Evolutionary conservation across 2,888 invertebrate species (phyloP).

Genomic region (Dione juno): DNA sequence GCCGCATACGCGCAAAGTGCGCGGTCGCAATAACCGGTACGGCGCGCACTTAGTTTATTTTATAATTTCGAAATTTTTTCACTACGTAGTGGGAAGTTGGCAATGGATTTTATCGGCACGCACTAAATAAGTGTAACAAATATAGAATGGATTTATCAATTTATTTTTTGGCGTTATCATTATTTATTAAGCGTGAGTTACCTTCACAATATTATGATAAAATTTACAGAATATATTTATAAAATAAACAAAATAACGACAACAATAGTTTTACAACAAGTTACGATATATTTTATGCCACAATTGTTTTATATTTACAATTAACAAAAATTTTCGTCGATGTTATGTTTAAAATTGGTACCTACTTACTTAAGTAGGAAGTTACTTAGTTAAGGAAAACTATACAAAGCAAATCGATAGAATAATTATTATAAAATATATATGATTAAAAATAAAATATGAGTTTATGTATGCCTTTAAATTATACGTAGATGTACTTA

Average conservation of each 20-base stretch:
- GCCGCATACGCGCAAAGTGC: constrained; percentile 55
- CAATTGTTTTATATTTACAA: neutral
- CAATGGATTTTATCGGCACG: constrained; percentile 18
- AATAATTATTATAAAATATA: too few species aligned
- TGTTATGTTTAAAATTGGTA: too few species aligned
- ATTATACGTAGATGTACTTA: too few species aligned
- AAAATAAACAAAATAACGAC: neutral
- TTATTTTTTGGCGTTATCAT: constrained; percentile 62
- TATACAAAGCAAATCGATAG: too few species aligned
- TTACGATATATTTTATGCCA: neutral
- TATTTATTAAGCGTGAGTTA: constrained; percentile 73
- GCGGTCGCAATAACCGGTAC: constrained; percentile 54
- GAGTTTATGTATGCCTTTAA: too few species aligned
- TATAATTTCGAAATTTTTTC: constrained; percentile 36
- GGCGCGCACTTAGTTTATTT: constrained; percentile 33
- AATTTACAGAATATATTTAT: neutral
- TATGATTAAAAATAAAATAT: too few species aligned
- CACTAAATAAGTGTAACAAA: constrained; percentile 49
- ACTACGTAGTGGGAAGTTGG: constrained; percentile 4
- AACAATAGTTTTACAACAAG: too few species aligned
- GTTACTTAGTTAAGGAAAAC: too few species aligned
- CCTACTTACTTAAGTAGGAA: too few species aligned
- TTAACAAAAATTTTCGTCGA: neutral
- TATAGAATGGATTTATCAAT: constrained; percentile 66
- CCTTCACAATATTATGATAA: constrained; percentile 25